These are phyloP conservation scores for Atrichornis clamosus DNA, from an alignment of 2,113 vertebrate genomes.

Conservation along the genomic window DNA sequence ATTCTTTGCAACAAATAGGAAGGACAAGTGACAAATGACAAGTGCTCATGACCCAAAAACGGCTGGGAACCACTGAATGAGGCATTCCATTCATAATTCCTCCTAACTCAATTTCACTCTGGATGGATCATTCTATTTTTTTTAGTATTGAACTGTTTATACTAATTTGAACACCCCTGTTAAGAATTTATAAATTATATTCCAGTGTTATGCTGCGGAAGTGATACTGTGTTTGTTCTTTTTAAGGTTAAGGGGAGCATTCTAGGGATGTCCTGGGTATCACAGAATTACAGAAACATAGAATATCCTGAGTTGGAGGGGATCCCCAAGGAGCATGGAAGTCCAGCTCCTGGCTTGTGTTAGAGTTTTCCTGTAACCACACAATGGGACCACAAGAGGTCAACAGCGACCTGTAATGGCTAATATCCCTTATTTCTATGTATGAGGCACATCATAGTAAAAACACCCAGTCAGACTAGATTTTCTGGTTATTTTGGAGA, in stretches of 20 bases:
- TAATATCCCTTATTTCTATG: no score
- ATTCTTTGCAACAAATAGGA: neutral
- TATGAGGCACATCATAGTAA: fast-evolving
- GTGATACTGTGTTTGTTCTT: neutral
- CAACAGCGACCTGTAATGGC: neutral
- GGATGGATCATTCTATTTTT: neutral
- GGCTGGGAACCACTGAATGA: neutral
- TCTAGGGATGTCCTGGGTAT: neutral
- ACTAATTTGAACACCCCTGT: fast-evolving
- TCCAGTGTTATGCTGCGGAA: neutral
- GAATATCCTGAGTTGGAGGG: neutral
- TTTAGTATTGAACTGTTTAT: neutral
- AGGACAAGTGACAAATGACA: neutral
- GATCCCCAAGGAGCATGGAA: neutral
- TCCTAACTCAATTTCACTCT: neutral
- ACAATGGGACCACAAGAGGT: neutral
- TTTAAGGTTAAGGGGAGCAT: neutral
- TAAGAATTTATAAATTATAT: neutral
- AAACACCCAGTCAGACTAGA: neutral
- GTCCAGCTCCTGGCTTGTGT: neutral
- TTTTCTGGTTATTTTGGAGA: neutral
- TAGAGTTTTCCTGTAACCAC: neutral
- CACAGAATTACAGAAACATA: neutral
- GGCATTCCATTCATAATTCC: neutral
- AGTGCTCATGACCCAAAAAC: neutral